Conservation (phyloP, 2,888 invertebrate species). For the Ellobium chinense region DNA sequence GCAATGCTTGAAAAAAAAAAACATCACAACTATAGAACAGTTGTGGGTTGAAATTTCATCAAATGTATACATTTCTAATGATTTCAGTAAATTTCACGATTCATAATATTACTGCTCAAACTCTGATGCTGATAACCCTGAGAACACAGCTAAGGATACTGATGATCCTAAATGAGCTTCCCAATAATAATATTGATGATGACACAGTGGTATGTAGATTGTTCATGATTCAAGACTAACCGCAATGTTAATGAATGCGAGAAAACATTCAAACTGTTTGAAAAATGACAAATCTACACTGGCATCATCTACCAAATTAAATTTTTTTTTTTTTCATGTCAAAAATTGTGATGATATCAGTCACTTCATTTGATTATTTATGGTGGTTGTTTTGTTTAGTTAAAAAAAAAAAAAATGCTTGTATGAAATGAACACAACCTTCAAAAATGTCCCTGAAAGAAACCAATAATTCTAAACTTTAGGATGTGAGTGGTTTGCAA, state of each 20-base stretch:
- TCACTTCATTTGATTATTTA: neutral
- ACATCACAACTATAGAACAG: conserved; percentile 3
- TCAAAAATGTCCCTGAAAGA: neutral
- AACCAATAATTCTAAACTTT: neutral
- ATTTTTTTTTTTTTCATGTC: too few species aligned
- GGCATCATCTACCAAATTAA: too few species aligned
- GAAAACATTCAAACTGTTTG: too few species aligned
- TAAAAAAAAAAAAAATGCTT: neutral
- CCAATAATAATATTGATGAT: too few species aligned
- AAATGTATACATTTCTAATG: neutral
- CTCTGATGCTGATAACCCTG: neutral
- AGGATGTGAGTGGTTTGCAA: neutral
- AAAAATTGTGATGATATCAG: neutral
- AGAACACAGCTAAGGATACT: neutral
- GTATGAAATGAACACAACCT: conserved; percentile 4
- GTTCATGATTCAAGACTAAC: too few species aligned
- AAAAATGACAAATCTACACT: too few species aligned
- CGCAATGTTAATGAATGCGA: too few species aligned
- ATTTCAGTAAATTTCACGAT: neutral
- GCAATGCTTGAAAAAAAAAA: neutral
- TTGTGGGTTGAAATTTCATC: neutral
- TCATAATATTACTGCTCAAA: neutral
- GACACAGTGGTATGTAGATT: too few species aligned
- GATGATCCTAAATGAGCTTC: neutral
- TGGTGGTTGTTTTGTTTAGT: neutral